Conservation (phyloP, 1,140 invertebrate species). For the Pogonomyrmex californicus region DNA sequence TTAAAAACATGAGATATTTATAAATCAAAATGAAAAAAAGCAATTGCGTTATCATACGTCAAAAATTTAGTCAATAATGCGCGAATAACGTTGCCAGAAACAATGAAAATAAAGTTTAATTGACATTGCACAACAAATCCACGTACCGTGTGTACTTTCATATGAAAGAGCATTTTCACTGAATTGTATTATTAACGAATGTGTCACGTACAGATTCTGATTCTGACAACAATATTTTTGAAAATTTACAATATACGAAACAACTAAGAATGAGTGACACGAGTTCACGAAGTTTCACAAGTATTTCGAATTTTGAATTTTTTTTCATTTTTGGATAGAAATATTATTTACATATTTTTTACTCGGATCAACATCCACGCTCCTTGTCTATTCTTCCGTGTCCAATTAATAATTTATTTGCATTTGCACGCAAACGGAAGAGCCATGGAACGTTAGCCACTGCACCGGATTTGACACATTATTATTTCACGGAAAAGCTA, state of each 20-base stretch:
- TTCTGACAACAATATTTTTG: neutral
- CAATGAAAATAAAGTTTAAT: slow-evolving; percentile 54
- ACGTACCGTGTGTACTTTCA: neutral
- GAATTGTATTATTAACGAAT: slow-evolving; percentile 39
- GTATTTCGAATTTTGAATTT: neutral
- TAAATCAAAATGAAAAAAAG: slow-evolving; percentile 50
- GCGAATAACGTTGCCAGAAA: slow-evolving; percentile 8
- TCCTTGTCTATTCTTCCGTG: neutral
- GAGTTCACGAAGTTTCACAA: neutral
- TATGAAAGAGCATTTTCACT: slow-evolving; percentile 1
- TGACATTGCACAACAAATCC: neutral
- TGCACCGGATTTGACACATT: slow-evolving; percentile 34
- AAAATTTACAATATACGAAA: neutral
- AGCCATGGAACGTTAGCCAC: neutral
- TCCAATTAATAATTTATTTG: slow-evolving; percentile 45
- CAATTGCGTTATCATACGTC: slow-evolving; percentile 49
- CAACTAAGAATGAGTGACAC: neutral
- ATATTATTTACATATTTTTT: neutral
- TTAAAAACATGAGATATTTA: slow-evolving; percentile 48
- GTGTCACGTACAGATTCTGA: neutral
- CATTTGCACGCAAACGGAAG: neutral
- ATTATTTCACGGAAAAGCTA: slow-evolving; percentile 44
- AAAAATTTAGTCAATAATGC: slow-evolving; percentile 53
- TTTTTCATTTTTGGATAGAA: neutral
- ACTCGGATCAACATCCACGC: neutral